phyloP scores from a whole-genome alignment of 2,113 vertebrate genomes.

The Leucosticte australis region DNA sequence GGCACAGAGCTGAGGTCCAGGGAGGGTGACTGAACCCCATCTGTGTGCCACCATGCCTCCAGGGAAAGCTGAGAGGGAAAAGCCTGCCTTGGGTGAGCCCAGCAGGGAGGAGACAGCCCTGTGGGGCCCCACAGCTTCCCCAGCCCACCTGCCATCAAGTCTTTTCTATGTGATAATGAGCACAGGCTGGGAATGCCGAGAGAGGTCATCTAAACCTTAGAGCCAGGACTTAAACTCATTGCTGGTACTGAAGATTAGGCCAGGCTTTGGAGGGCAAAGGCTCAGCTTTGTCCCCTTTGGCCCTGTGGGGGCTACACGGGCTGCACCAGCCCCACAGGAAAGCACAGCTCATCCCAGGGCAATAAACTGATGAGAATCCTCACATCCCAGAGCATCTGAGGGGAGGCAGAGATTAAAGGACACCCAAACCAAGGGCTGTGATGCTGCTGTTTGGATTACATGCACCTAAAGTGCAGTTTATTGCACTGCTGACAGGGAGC shows the following conservation, averaged over 20 bases:
- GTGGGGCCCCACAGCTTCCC: background rate
- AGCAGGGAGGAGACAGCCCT: background rate
- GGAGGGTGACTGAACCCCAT: background rate
- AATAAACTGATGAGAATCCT: background rate
- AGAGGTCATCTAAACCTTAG: background rate
- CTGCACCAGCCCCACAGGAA: fast-evolving
- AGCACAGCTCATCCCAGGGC: background rate
- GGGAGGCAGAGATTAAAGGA: background rate
- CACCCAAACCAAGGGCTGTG: background rate
- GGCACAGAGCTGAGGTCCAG: background rate
- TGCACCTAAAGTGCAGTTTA: background rate
- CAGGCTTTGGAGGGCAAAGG: background rate
- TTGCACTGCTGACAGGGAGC: background rate
- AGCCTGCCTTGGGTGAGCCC: fast-evolving
- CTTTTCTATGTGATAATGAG: fast-evolving
- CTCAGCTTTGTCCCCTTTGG: background rate
- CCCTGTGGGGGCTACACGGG: fast-evolving
- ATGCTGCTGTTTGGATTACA: background rate
- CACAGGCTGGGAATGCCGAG: background rate
- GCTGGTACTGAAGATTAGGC: background rate
- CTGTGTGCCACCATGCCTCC: background rate
- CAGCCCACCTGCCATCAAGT: background rate
- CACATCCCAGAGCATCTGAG: fast-evolving
- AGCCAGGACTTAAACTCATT: background rate
- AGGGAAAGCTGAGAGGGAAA: background rate